Percentiles rank a stretch among this genome's conserved stretches.
phyloP scores from a whole-genome alignment of 92 coral and sea anemone genomes.

The Diadumene lineata region DNA sequence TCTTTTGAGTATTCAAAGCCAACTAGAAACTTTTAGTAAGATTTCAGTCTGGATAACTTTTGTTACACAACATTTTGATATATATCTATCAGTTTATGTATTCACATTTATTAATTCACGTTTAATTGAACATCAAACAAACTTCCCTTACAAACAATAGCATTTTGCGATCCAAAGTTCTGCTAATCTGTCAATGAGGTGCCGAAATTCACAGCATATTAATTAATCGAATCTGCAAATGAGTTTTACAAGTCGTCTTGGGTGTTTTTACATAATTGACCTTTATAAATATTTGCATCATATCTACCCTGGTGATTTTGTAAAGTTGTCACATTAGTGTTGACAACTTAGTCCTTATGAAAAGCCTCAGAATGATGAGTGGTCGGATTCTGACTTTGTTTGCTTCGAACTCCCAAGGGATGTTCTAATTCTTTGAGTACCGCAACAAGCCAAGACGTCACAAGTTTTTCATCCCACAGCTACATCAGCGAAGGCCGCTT shows the following conservation, averaged over 20 bases:
- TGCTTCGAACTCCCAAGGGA: constrained; percentile 26
- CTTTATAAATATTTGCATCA: constrained; percentile 2
- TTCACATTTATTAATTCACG: constrained; percentile 6
- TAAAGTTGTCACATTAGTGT: constrained; percentile 8
- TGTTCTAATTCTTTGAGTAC: neutral
- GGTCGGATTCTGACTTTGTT: constrained; percentile 13
- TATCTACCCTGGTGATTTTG: neutral
- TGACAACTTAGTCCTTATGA: constrained; percentile 5
- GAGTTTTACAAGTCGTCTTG: neutral
- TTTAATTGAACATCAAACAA: constrained; percentile 28
- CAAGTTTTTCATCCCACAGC: neutral
- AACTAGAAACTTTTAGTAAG: too few species aligned
- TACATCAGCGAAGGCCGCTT: neutral
- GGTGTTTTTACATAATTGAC: neutral
- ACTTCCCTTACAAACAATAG: constrained; percentile 7
- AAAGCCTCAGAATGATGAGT: constrained; percentile 8
- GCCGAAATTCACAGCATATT: constrained; percentile 10
- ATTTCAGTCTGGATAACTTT: too few species aligned
- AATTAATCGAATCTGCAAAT: neutral
- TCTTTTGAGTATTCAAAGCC: too few species aligned
- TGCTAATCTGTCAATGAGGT: constrained; percentile 6
- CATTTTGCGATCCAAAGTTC: constrained; percentile 5
- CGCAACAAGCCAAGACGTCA: constrained; percentile 21
- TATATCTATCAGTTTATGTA: neutral
- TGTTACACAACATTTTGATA: too few species aligned